Evolutionary conservation across 2,888 invertebrate species (phyloP), one percentile per base, ranked within the genome.

Genomic region (Pilophorus perplexus): DNA sequence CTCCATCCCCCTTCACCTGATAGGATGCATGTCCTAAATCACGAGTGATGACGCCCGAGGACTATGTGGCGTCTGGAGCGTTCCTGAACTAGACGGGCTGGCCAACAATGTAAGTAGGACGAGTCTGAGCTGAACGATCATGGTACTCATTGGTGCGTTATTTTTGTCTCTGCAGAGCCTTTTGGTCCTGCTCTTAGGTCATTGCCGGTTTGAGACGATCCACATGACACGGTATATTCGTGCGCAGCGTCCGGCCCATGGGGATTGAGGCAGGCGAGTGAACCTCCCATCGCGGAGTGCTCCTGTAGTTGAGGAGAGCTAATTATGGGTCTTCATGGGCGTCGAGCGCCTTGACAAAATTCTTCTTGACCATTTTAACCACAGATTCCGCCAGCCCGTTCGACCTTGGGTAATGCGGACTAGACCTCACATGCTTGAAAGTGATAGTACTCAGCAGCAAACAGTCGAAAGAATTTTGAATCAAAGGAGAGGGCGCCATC

Each of bases 391-490:
- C n/a, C n/a, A n/a, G n/a, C n/a, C n/a, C 72, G 57, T 74, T 74
- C 2, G 70, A 71, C 50, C 71, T 55, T 14, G 72, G 69, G 62
- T 73, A 72, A 5, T 60, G 64, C 8, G 73, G 73, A 67, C 72
- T 72, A 1, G 69, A 67, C 1, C 66, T 70, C n/a, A 23, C 60
- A 27, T 70, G 25, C 42, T 71, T 54, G 46, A 73, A 72, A 5
- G 69, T 68, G n/a, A n/a, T n/a, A n/a, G 67, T 67, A 72, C 33
- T 71, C 69, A 50, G 40, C 64, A 16, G 70, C 67, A 70, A 73
- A 74, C 38, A 54, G 28, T 66, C 64, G 54, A 16, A 72, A 71
- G 37, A 70, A 64, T 38, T 52, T 28, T 18, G 71, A 70, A 50
- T 68, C 66, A 67, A 72, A 75, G 20, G 37, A 40, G 1, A 40